Evolutionary conservation across 2,113 vertebrate species (phyloP), one percentile per base, ranked within the genome.

Genomic region (Lates calcarifer): DNA sequence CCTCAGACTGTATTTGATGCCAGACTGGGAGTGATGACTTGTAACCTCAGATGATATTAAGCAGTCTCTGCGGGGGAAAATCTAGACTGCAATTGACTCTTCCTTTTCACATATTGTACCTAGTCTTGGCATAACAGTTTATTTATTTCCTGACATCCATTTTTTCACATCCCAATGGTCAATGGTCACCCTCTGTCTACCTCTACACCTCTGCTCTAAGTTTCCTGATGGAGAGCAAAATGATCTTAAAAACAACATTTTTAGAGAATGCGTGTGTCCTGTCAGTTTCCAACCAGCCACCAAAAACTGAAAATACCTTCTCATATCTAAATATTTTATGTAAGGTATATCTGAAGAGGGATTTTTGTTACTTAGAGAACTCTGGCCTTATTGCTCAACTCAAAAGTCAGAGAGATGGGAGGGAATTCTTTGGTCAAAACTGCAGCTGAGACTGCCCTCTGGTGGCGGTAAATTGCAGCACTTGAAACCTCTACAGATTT

Each of bases 401-500:
- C 6, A 49, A 22, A 66, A 0, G n/a, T 13, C 15, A 43, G 4
- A 3, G 0, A 60, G 28, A n/a, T 0, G 0, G 7, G 39, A n/a
- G n/a, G n/a, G n/a, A n/a, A n/a, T n/a, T n/a, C n/a, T 69, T 20
- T 35, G n/a, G 33, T 2, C 14, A 31, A 43, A 79, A 37, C 12
- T 39, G 11, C 8, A 29, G 29, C 24, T 18, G 24, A 65, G 56
- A 72, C 74, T 84, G 75, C 37, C 71, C 66, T 65, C 87, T 79
- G 41, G 62, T 79, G 84, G 78, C 33, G 18, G 5, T 4, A 28
- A 69, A 26, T 17, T 22, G 37, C 51, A 33, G 29, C 15, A 64
- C 31, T 65, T 2, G 2, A 62, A 37, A 15, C 12, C 10, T 24
- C 2, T 9, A 65, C 3, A 62, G 2, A 43, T 24, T 22, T 8